Conservation (phyloP, 2,797 vertebrate species). For the Monodelphis domestica region DNA sequence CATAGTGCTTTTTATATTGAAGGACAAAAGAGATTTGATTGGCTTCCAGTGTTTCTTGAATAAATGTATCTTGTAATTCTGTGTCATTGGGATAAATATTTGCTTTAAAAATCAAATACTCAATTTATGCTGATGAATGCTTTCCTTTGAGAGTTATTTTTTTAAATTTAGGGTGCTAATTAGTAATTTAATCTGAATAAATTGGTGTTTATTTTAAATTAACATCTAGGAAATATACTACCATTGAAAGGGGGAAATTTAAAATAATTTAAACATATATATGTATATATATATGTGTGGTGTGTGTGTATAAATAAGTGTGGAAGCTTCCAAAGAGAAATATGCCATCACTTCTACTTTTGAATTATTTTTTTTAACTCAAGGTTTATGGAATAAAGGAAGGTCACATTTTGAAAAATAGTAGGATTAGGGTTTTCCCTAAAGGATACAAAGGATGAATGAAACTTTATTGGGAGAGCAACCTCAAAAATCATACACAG, state of each 20-base stretch:
- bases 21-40: slow-evolving; percentile 23
- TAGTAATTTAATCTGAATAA: neutral
- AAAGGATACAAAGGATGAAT: slow-evolving; percentile 6
- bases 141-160: slow-evolving; percentile 12
- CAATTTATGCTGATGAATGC: neutral
- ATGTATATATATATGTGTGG: no score
- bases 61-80: neutral
- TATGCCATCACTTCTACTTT: slow-evolving; percentile 17
- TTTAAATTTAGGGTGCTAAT: neutral
- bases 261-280: neutral
- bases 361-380: slow-evolving; percentile 42
- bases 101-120: slow-evolving; percentile 4
- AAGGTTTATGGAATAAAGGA: neutral
- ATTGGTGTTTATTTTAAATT: slow-evolving; percentile 41
- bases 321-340: neutral
- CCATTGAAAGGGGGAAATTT: slow-evolving; percentile 9
- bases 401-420: slow-evolving; percentile 8
- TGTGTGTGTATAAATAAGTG: no score
- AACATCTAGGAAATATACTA: slow-evolving; percentile 15
- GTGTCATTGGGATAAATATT: slow-evolving; percentile 16
- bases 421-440: neutral
- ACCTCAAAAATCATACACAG: neutral
- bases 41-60: slow-evolving; percentile 25
- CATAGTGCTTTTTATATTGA: neutral
- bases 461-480: neutral